These are phyloP conservation scores for Crotalus viridis DNA, from an alignment of 2,113 vertebrate genomes.

Conservation along the genomic window DNA sequence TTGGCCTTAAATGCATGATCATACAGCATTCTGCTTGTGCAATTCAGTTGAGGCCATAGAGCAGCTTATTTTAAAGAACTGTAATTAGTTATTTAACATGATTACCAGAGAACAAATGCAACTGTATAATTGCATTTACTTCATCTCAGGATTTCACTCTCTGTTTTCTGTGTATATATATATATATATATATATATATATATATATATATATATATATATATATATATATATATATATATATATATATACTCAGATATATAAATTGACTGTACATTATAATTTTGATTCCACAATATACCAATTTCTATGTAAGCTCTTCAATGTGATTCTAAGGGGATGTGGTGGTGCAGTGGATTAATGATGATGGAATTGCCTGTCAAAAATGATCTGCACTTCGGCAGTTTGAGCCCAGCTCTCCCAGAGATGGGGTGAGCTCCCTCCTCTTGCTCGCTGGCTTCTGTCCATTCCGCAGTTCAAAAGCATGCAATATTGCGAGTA, in stretches of 20 bases:
- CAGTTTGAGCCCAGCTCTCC: not conserved
- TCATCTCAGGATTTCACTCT: not conserved
- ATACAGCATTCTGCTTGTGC: not conserved
- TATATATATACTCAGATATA: not conserved
- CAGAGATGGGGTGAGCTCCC: too few relatives aligned
- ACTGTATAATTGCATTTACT: not conserved
- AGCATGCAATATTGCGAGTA: not conserved
- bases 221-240: too few relatives aligned
- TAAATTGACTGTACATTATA: not conserved
- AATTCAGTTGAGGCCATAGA: not conserved
- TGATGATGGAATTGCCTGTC: not conserved
- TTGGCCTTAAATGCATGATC: not conserved
- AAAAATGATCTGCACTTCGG: not conserved
- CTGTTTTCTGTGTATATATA: not conserved
- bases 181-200: not conserved
- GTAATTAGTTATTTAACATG: not conserved
- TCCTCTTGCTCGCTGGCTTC: not conserved
- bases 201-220: too few relatives aligned
- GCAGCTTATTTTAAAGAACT: not conserved
- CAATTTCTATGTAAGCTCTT: not conserved
- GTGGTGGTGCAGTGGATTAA: too few relatives aligned
- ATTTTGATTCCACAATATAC: not conserved
- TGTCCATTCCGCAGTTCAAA: not conserved
- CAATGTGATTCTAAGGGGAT: not conserved
- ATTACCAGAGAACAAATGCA: constrained; percentile 15